Base-by-base conservation (phyloP, 2,113 vertebrate genomes). In the Nesogale talazaci region DNA sequence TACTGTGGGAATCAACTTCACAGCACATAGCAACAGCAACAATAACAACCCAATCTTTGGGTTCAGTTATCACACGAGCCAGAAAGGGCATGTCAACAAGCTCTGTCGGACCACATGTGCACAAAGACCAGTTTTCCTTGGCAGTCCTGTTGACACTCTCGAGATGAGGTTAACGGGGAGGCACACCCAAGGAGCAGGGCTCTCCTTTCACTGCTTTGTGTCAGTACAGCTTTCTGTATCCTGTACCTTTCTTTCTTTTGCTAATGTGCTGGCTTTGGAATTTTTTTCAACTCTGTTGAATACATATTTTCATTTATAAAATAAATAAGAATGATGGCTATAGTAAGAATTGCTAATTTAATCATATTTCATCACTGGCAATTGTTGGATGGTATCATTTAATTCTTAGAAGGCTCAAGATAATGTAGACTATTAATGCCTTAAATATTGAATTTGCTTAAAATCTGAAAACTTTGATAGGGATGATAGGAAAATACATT, bases 151-250 rank as follows among this genome's bases (percentile, higher is more conserved):
- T 17, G 38, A 23, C 1, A 20, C 23, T 25, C n/a, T 52, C 27
- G 11, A 34, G 29, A 38, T 6, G 57, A 67, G 27, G 72, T 5
- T 31, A 9, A 4, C 34, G 29, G 25, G 25, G 14, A 46, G 34
- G 3, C 31, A 34, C 6, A 22, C 1, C 8, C 16, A 36, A 0
- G 38, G 15, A 20, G 11, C 25, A 65, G 2, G 0, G 0, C 20
- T 8, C 14, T 3, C 19, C 69, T 83, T 52, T 46, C 70, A 34
- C 36, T 29, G 42, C 25, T 87, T 79, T 42, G 6, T 89, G 25
- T 83, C 63, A 20, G 3, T 29, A n/a, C 46, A 75, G 23, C 27
- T 61, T 75, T 65, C 25, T 87, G 1, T 15, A 42, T 76, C 29
- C 2, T 63, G 14, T 57, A 14, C 34, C 20, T 17, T 61, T 31